Evolutionary conservation across 1,140 invertebrate genomes (phyloP), one percentile per base, ranked within the genome.

Genomic region (Aporrectodea caliginosa): DNA sequence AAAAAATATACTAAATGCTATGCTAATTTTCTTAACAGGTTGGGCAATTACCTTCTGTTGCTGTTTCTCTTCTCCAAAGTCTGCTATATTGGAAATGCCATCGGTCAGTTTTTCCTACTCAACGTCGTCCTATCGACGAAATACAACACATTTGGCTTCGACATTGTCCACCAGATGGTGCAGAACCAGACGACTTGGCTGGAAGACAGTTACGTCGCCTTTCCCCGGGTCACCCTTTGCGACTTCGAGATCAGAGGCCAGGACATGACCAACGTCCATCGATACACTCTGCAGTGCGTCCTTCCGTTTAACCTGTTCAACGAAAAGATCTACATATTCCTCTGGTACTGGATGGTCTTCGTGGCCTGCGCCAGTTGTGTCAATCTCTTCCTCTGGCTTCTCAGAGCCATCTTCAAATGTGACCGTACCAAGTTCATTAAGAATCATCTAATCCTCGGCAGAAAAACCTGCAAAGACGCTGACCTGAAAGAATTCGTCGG

Each of bases 121-220:
- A 90, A 90, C 82, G 86, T 85, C 71, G 90, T 90, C 80, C 83
- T 90, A 12, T 88, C 88, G n/a, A 88, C 84, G n/a, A n/a, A n/a
- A n/a, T n/a, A n/a, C n/a, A n/a, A n/a, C n/a, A n/a, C n/a, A n/a
- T n/a, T n/a, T n/a, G 90, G 90, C 30, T 83, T 88, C 69, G 88
- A 89, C 78, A 84, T 90, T 6, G 82, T 90, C 72, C 81, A 82
- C 2, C 86, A 89, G 79, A 81, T 82, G 35, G 27, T n/a, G 33
- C 30, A 29, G n/a, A n/a, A 1, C 88, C 90, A 6, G 81, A 84
- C 31, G 85, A 87, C 77, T 90, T n/a, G 89, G 89, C 84, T 83
- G 2, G 86, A 82, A 33, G n/a, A 33, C 29, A 74, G 33, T 32
- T 2, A 27, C 73, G 69, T 78, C 31, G 85, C n/a, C n/a, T n/a